Evolutionary conservation across 2,888 invertebrate genomes (phyloP).

Genomic region (Tanypteryx hageni): DNA sequence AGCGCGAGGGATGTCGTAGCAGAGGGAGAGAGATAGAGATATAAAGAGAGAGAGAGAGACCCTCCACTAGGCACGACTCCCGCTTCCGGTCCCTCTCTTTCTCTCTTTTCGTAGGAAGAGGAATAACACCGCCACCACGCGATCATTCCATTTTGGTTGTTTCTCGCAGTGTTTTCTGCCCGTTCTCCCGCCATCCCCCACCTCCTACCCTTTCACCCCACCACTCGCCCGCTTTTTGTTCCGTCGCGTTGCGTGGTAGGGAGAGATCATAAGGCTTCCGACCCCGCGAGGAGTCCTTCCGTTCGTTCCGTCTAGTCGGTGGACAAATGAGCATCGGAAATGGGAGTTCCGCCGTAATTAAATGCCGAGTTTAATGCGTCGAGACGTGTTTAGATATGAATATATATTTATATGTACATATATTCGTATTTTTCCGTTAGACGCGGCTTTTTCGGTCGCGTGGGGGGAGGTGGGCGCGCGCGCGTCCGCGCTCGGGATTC

Average conservation of each 20-base stretch:
- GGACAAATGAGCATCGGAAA: conserved; percentile 55
- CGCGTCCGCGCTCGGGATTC: background rate
- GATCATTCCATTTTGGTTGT: conserved; percentile 48
- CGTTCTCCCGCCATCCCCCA: background rate
- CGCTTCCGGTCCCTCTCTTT: conserved; percentile 35
- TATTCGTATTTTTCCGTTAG: background rate
- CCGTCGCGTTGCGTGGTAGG: conserved; percentile 46
- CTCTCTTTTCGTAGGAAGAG: background rate
- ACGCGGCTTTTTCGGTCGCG: background rate
- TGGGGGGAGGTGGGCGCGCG: background rate
- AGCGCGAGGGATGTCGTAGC: conserved; percentile 28
- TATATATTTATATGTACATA: conserved; percentile 19
- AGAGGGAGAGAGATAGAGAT: background rate
- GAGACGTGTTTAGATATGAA: background rate
- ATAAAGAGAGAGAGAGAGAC: no score
- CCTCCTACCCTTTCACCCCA: background rate
- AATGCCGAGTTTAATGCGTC: background rate
- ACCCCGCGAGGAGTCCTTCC: background rate
- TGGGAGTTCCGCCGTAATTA: background rate
- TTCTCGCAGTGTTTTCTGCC: conserved; percentile 17
- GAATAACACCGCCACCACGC: conserved; percentile 17
- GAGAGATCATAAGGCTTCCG: conserved; percentile 54
- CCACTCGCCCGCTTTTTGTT: background rate
- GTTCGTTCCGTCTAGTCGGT: background rate
- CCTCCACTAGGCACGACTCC: conserved; percentile 35